Base-by-base conservation (phyloP, 2,888 invertebrate genomes). In the Drosophila prostipennis region DNA sequence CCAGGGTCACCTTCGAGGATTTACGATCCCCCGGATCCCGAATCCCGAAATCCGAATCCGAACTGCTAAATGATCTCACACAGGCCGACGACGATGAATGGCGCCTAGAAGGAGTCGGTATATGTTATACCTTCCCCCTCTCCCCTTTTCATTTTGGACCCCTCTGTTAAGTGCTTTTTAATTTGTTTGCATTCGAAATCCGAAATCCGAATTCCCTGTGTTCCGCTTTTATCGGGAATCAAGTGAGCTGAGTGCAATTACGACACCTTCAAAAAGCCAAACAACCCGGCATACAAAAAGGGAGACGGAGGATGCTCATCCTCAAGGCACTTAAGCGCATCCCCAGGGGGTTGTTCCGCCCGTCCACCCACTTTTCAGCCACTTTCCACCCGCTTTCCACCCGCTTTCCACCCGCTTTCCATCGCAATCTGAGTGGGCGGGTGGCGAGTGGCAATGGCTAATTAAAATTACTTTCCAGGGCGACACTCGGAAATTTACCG, bases 221-320 rank as follows among this genome's bases (percentile, higher is more conserved):
- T 73, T 72, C 72, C 64, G 69, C 75, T 77, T 78, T 87, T 77
- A 88, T 87, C 79, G 65, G 69, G 68, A 72, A 75, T 69, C 79
- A 68, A 72, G 51, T 72, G 73, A 78, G 86, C 76, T 86, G 82
- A 89, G 87, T 86, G 87, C 89, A 90, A 90, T 90, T 90, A 89
- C 85, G 80, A 86, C 90, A 90, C 89, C 87, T 90, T 89, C 82
- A 80, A 80, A 83, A 76, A 77, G 63, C 76, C 72, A 72, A 36
- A 23, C 42, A 11, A 37, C 61, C 60, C 72, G 61, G 70, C 49
- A 76, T 61, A 32, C 69, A 11, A 23, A 23, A 3, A 8, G 59
- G 26, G 43, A 36, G 10, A 10, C 11, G 34, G 23, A 43, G 59
- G 36, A 34, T 23, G 23, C 65, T 52, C 49, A 58, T 64, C 69